Evolutionary conservation across 2,113 vertebrate species (phyloP).

Genomic region (Hippocampus barbouri): DNA sequence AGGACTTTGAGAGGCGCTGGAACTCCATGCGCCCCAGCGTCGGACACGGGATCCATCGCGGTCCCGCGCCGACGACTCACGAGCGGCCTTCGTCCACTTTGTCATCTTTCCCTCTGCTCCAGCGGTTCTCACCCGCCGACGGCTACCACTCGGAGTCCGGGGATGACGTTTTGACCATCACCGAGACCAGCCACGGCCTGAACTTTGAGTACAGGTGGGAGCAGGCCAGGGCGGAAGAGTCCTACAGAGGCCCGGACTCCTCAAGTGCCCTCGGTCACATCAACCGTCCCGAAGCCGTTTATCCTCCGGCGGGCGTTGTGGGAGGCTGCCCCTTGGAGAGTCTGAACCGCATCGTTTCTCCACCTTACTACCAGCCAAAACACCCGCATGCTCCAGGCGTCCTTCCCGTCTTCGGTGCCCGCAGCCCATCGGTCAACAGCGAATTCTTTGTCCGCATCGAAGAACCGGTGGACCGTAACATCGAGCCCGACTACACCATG

Average conservation of each 20-base stretch:
- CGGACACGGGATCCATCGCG: constrained; percentile 43
- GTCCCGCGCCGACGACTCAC: constrained; percentile 43
- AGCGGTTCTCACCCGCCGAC: constrained; percentile 80
- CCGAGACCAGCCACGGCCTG: constrained; percentile 91
- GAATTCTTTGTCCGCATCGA: constrained; percentile 96
- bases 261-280: constrained; percentile 67
- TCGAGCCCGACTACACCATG: constrained; percentile 79
- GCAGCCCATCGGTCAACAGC: constrained; percentile 84
- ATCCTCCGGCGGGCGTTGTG: constrained; percentile 71
- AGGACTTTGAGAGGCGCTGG: constrained; percentile 94
- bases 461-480: constrained; percentile 77
- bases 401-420: constrained; percentile 87
- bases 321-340: constrained; percentile 68
- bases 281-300: constrained; percentile 77
- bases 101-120: constrained; percentile 85
- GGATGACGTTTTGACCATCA: constrained; percentile 92
- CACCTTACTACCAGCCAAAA: constrained; percentile 80
- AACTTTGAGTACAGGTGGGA: constrained; percentile 99
- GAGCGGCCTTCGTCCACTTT: constrained; percentile 47
- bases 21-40: constrained; percentile 84
- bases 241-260: constrained; percentile 58
- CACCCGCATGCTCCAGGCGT: constrained; percentile 75
- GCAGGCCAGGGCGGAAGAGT: constrained; percentile 74
- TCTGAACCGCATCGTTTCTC: constrained; percentile 75
- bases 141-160: constrained; percentile 83